Evolutionary conservation across 2,797 vertebrate genomes (phyloP).

Genomic region (Crenichthys baileyi): DNA sequence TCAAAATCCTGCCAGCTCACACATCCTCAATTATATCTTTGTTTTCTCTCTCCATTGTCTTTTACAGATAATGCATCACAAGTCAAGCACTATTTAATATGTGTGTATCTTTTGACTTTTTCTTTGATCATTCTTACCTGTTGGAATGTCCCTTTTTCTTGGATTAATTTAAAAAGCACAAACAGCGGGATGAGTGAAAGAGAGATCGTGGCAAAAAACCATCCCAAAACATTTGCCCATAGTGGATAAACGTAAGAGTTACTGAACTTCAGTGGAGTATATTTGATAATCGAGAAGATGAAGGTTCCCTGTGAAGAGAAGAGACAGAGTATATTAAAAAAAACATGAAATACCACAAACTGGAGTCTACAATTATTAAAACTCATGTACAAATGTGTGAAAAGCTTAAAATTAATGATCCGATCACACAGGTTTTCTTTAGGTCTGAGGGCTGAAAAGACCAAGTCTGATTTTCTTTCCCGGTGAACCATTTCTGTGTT

Average conservation of each 20-base stretch:
- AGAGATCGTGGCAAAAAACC: slow-evolving; percentile 69
- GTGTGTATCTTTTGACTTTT: background rate
- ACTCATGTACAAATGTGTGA: background rate
- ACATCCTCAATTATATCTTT: background rate
- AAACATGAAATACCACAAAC: background rate
- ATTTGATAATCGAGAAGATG: slow-evolving; percentile 69
- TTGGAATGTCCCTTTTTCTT: slow-evolving; percentile 54
- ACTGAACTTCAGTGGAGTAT: slow-evolving; percentile 72
- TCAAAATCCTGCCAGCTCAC: too few relatives aligned
- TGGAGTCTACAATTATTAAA: background rate
- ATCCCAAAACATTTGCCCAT: slow-evolving; percentile 74
- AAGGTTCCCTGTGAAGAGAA: slow-evolving; percentile 64
- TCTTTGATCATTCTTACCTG: slow-evolving; percentile 46
- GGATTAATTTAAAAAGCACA: slow-evolving; percentile 49
- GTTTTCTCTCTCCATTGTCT: background rate
- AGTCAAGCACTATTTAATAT: background rate
- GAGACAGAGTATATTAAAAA: slow-evolving; percentile 6
- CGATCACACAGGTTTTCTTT: background rate
- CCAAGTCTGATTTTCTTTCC: background rate
- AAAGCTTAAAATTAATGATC: background rate
- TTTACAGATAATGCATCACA: background rate
- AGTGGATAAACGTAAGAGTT: slow-evolving; percentile 69
- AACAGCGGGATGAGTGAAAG: slow-evolving; percentile 71
- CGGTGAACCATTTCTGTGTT: background rate
- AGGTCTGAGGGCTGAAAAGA: background rate